Evolutionary conservation across 2,113 vertebrate genomes (phyloP), one percentile per base, ranked within the genome.

Genomic region (Morone chrysops): DNA sequence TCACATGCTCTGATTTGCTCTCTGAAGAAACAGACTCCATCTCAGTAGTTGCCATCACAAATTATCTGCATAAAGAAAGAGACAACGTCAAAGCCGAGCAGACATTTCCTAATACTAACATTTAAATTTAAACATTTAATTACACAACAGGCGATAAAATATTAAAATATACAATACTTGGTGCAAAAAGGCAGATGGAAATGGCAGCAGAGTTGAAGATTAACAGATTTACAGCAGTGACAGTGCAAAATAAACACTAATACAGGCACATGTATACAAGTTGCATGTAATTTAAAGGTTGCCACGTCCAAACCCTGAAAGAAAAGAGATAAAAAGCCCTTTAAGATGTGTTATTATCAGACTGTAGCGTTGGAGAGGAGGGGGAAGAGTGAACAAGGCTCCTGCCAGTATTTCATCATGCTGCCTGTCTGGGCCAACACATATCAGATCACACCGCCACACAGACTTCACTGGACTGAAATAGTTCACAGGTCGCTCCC

Each of bases 31-130:
- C 89, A 6, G 93, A 95, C 38, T 96, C 96, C 86, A 96, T 93
- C 45, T 99, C 98, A 73, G 96, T 96, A 91, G 96, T 95, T 86
- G 97, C 97, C 95, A 96, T 94, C 83, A 81, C 84, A 81, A 87
- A 82, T 65, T 45, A 82, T 94, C 94, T 95, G 31, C 50, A 75
- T 1, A 57, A 74, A 81, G 8, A 88, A 47, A 60, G 0, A 59
- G 0, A 50, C 13, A 31, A 16, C 4, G 17, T 14, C 25, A 25
- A 25, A 25, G 25, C 1, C 1, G 25, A 25, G 1, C 25, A 25
- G 25, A 25, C 25, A 25, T 25, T 25, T 25, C 25, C 25, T 25
- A 25, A 25, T 25, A n/a, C n/a, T n/a, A n/a, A n/a, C n/a, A n/a
- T n/a, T n/a, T n/a, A n/a, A n/a, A n/a, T n/a, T n/a, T n/a, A n/a